Evolutionary conservation across 2,797 vertebrate species (phyloP), one percentile per base, ranked within the genome.

Genomic region (Cephalopachus bancanus): DNA sequence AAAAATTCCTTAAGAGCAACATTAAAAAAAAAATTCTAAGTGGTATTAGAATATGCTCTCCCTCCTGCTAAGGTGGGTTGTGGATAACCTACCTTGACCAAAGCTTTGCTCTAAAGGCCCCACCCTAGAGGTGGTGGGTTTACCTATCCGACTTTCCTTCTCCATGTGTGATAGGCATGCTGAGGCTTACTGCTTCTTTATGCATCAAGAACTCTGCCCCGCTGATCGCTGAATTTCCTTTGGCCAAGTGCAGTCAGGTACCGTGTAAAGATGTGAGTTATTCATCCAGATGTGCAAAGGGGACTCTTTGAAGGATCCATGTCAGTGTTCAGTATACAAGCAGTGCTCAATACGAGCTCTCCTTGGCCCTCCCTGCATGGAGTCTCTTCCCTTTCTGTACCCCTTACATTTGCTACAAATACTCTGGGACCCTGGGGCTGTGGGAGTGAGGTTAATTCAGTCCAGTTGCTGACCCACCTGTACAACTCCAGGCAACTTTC

Each of bases 351-450:
- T n/a, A 12, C 0, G 15, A 28, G 22, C 53, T 57, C 20, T 44
- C 8, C 6, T 0, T 0, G 1, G 2, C 15, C 51, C 19, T 49
- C 9, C 19, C 33, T 3, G 0, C 1, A 2, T 5, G 33, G 10
- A 26, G 37, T n/a, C 49, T 20, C 55, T 22, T 62, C 5, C 3
- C 15, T 4, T 8, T 11, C 19, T 83, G 30, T 59, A 37, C 30
- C 4, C 10, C 26, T 9, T 30, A 59, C 49, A 0, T 33, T n/a
- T 53, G 55, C 59, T 3, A 10, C 0, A 0, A 6, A 2, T 4
- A 1, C 53, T 5, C 1, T 2, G 53, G 24, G 10, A 0, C 26
- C 79, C 26, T 37, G 33, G 16, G 16, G 19, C 33, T 24, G 33
- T 24, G 26, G 14, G 5, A 60, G 30, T 15, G 55, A 19, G 71